Percentiles rank a stretch among this genome's conserved stretches.
phyloP scores from a whole-genome alignment of 2,113 vertebrate species.

The Callospermophilus lateralis region DNA sequence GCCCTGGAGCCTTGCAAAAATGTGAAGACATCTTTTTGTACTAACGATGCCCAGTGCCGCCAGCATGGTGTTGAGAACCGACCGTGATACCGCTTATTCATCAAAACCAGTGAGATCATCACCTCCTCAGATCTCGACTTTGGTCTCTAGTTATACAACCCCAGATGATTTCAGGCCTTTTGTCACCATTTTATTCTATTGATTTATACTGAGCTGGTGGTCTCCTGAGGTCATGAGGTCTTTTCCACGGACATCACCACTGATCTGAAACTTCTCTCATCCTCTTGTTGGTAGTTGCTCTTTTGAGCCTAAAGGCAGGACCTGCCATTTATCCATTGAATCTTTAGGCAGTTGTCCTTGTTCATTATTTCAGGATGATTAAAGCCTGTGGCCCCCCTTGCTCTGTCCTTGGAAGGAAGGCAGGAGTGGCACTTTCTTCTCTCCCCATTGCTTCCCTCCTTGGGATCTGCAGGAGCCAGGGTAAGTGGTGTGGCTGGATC shows the following conservation, averaged over 20 bases:
- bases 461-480: neutral
- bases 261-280: constrained; percentile 48
- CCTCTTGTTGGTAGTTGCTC: constrained; percentile 43
- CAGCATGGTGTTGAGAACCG: neutral
- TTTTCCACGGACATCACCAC: neutral
- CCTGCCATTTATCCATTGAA: constrained; percentile 26
- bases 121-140: neutral
- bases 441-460: too few relatives aligned
- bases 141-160: neutral
- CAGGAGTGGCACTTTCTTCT: neutral
- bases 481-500: neutral
- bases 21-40: constrained; percentile 1
- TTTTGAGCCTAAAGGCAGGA: constrained; percentile 48
- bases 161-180: neutral
- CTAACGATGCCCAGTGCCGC: neutral
- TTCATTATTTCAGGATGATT: neutral
- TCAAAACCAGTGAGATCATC: neutral
- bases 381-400: neutral
- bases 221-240: neutral
- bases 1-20: neutral
- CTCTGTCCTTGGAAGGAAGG: neutral
- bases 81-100: neutral
- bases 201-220: neutral
- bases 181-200: neutral
- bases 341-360: neutral